phyloP scores from a whole-genome alignment of 2,888 invertebrate species.

The Dorcus hopei region DNA sequence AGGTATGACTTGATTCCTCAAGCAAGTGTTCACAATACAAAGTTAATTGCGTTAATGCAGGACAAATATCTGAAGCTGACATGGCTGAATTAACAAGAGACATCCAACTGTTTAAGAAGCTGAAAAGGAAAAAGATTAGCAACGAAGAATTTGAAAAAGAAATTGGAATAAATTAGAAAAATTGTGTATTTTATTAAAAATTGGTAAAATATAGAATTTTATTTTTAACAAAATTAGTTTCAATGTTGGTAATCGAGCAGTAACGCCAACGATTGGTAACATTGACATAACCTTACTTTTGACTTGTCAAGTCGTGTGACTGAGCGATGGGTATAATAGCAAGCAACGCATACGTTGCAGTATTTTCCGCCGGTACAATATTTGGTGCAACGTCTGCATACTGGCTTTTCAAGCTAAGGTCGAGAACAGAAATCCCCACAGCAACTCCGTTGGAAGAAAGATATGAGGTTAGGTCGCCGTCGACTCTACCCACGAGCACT shows the following conservation, averaged over 20 bases:
- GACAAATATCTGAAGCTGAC: slow-evolving; percentile 66
- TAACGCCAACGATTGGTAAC: too few species aligned
- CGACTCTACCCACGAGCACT: not conserved
- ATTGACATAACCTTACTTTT: too few species aligned
- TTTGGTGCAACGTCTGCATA: slow-evolving; percentile 40
- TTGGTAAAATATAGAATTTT: too few species aligned
- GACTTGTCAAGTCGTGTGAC: too few species aligned
- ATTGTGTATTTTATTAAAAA: too few species aligned
- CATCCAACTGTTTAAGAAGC: slow-evolving; percentile 77
- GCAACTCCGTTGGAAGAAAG: slow-evolving; percentile 36
- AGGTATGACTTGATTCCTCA: slow-evolving; percentile 27
- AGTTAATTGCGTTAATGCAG: slow-evolving; percentile 11
- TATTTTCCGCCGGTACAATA: slow-evolving; percentile 40
- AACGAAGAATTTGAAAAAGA: slow-evolving; percentile 64
- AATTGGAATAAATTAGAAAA: slow-evolving; percentile 49
- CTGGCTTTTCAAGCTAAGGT: slow-evolving; percentile 31
- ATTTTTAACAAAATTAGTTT: too few species aligned
- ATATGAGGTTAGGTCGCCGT: slow-evolving; percentile 35
- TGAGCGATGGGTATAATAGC: slow-evolving; percentile 37
- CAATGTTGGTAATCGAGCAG: too few species aligned
- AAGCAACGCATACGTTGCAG: slow-evolving; percentile 32
- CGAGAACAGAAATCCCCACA: slow-evolving; percentile 7
- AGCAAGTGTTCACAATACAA: slow-evolving; percentile 4
- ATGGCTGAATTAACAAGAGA: slow-evolving; percentile 75
- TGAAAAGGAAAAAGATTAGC: slow-evolving; percentile 78